phyloP scores from a whole-genome alignment of 2,888 invertebrate genomes.

The Urechis unicinctus region DNA sequence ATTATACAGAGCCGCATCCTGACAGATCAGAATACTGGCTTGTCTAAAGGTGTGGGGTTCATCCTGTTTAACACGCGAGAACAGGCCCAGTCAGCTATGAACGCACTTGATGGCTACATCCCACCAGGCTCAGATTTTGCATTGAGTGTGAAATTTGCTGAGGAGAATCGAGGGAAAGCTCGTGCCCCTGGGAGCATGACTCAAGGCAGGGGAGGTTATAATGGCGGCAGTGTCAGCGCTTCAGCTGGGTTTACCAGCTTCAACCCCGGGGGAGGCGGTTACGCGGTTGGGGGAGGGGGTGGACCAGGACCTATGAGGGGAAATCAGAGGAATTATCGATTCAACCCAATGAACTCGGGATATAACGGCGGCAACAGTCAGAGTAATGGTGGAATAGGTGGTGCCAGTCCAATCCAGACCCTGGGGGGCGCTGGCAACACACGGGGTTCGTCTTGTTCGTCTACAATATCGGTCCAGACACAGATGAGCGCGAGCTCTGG shows the following conservation, averaged over 20 bases:
- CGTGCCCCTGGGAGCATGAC: slow-evolving; percentile 6
- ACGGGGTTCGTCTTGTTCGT: slow-evolving; percentile 45
- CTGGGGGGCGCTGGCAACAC: not conserved
- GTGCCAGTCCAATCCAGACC: not conserved
- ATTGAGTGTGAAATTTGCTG: slow-evolving; percentile 76
- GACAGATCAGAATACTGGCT: slow-evolving; percentile 78
- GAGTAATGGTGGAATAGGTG: not conserved
- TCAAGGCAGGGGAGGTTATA: not conserved
- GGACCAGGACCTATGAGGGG: slow-evolving; percentile 14
- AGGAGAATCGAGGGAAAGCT: slow-evolving; percentile 60
- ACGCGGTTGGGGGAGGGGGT: slow-evolving; percentile 6
- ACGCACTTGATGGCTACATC: slow-evolving; percentile 14
- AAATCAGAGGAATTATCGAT: slow-evolving; percentile 9
- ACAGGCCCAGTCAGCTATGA: slow-evolving; percentile 15
- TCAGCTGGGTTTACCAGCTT: not conserved
- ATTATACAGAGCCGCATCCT: slow-evolving; percentile 89
- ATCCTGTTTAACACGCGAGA: slow-evolving; percentile 64
- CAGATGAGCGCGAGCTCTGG: slow-evolving; percentile 47
- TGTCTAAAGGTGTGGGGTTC: slow-evolving; percentile 85
- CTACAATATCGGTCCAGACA: slow-evolving; percentile 49
- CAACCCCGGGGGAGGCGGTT: slow-evolving; percentile 1
- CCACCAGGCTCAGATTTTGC: slow-evolving; percentile 50
- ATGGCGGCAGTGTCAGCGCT: not conserved
- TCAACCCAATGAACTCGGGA: slow-evolving; percentile 12
- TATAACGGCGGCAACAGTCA: not conserved